Base-by-base conservation (phyloP, 1,140 invertebrate genomes). In the Macrobrachium rosenbergii region DNA sequence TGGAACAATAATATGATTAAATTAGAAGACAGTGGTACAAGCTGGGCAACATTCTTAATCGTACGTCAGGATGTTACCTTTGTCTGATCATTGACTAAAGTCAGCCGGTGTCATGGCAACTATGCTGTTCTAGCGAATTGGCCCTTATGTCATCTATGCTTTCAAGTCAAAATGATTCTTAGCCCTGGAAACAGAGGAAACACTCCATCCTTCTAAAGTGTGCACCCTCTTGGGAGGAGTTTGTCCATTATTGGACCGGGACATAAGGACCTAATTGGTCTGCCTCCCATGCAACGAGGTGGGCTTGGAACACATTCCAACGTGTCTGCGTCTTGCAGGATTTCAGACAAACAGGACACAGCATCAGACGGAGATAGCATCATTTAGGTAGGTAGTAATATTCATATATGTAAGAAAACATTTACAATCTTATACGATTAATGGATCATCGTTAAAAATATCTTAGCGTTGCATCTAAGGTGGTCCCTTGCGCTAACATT, bases 11-110 rank as follows among this genome's bases (percentile, higher is more conserved):
- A 0, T 52, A 52, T 0, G 8, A 52, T 52, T 2, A 12, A 0
- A 52, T 52, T 52, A 52, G 12, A 52, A 52, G 52, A 52, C 12
- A 10, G 12, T 8, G 2, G 6, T 19, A 77, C 8, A 37, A 14
- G 11, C 2, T 14, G 19, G 10, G 17, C 12, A 21, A 77, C 45
- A 58, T 77, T 21, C n/a, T 14, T 21, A 10, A 58, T 77, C 75
- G 45, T 77, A 77, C 75, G 75, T 59, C 75, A 58, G 75, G 45
- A 45, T 23, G 11, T 58, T 45, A 37, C 73, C 52, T 75, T 77
- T 19, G n/a, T 58, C 52, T 77, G 75, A 77, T 77, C 75, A 77
- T 77, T 77, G 75, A 77, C 75, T 77, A 77, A 45, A 58, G 75
- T 45, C 11, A 77, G 45, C 75, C 75, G 75, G 75, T 77, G 75